Base-by-base conservation (phyloP, 1,140 invertebrate species). In the Paramacrobiotus metropolitanus region DNA sequence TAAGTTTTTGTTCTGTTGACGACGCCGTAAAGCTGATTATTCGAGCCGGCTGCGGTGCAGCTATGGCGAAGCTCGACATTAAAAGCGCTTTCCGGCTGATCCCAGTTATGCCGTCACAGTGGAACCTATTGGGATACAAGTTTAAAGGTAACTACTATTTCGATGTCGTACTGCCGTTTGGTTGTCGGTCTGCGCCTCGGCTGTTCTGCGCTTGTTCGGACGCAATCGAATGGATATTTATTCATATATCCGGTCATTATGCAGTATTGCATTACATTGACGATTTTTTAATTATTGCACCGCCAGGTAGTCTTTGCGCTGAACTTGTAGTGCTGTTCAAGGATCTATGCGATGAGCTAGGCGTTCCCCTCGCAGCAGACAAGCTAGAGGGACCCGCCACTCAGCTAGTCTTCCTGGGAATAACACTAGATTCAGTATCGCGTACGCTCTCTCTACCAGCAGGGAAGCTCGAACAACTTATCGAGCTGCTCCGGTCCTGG, bases 21-120 rank as follows among this genome's bases (percentile, higher is more conserved):
- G 48, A 55, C 24, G 24, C 48, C 15, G 24, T 55, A 9, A 9
- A 24, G 15, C 4, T 20, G 4, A 15, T 55, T 9, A 20, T 55
- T 55, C 9, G 15, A 9, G 15, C 28, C 4, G 48, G 48, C 15
- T 20, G 28, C 15, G 48, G 48, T 20, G 48, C 48, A 9, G 15
- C 28, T 4, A 55, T 55, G 48, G 48, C 15, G 4, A 55, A 55
- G 24, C 24, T 55, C 15, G 48, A 55, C 24, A 28, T 55, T 24
- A 55, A 55, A 55, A 15, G 24, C 48, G 48, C 48, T 28, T 55
- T 55, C 28, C 48, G 48, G 48, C 24, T 55, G 15, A 55, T 55
- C 15, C 48, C 48, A 24, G 15, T 55, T 28, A 15, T 15, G 4
- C 48, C 48, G 15, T 9, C 24, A 15, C 15, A 55, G 4, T 24